A percentile compares a stretch with the other conserved stretches of the same genome.
Evolutionary conservation across 2,888 invertebrate genomes (phyloP).

Genomic region (Eupithecia centaureata): DNA sequence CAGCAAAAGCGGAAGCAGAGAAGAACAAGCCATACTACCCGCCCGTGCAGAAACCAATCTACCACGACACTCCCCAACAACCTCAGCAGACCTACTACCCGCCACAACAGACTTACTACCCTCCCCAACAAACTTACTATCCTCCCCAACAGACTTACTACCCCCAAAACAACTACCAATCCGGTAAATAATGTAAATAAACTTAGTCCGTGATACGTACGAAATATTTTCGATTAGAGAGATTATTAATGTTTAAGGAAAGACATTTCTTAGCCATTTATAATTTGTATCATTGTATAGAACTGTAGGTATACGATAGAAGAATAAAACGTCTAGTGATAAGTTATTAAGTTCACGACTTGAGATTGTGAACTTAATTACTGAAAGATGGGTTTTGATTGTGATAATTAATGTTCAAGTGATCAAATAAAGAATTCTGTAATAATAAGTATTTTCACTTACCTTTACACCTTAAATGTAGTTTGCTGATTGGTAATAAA

Average conservation of each 20-base stretch:
- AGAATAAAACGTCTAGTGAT: constrained; percentile 51
- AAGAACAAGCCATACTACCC: constrained; percentile 54
- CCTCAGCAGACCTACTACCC: constrained; percentile 45
- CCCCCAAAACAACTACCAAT: constrained; percentile 34
- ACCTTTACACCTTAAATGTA: constrained; percentile 21
- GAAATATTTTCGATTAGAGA: constrained; percentile 43
- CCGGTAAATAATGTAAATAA: constrained; percentile 42
- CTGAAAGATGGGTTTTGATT: constrained; percentile 53
- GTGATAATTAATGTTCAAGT: constrained; percentile 59
- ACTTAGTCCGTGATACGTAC: constrained; percentile 35
- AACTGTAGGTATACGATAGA: constrained; percentile 50
- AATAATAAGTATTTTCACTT: constrained; percentile 35
- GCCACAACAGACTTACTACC: constrained; percentile 40
- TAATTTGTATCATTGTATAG: constrained; percentile 35
- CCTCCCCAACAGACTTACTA: constrained; percentile 38
- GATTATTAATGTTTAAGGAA: constrained; percentile 37
- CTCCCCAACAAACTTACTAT: constrained; percentile 34
- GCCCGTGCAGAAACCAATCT: constrained; percentile 29
- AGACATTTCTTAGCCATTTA: constrained; percentile 39
- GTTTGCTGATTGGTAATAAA: background rate
- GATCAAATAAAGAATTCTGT: constrained; percentile 55
- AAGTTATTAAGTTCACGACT: constrained; percentile 75
- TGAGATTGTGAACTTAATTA: constrained; percentile 73
- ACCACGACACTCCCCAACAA: constrained; percentile 40
- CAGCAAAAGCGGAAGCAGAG: constrained; percentile 49